These are phyloP conservation scores for Haemorhous mexicanus DNA, from an alignment of 2,113 vertebrate species.

Conservation along the genomic window DNA sequence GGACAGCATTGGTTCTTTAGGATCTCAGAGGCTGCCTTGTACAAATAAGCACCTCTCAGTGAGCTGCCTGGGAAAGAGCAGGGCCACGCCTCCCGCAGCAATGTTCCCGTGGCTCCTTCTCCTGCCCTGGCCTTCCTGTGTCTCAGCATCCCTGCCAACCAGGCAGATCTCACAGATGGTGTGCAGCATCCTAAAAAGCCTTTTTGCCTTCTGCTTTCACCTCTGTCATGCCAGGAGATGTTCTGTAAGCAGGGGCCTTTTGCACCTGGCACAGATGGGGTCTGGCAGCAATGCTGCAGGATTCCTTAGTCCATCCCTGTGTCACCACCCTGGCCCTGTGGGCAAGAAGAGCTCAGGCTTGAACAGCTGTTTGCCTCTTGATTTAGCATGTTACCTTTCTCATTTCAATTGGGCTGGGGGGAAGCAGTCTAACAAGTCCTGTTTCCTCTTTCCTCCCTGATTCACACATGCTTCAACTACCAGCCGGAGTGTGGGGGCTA, in stretches of 20 bases:
- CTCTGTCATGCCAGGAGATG: not conserved
- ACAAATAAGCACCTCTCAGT: constrained; percentile 54
- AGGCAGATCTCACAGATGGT: not conserved
- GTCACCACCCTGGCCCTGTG: not conserved
- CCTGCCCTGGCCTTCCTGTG: not conserved
- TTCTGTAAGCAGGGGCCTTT: not conserved
- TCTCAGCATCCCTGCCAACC: not conserved
- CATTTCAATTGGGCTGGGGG: not conserved
- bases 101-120: not conserved
- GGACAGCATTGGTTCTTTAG: constrained; percentile 19
- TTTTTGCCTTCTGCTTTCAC: not conserved
- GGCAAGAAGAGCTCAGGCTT: not conserved
- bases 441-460: not conserved
- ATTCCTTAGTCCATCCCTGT: not conserved
- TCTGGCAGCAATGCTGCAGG: not conserved
- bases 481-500: not conserved
- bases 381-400: not conserved
- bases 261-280: not conserved
- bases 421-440: not conserved
- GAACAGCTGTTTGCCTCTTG: not conserved
- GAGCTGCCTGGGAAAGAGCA: constrained; percentile 50
- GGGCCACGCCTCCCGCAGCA: not conserved
- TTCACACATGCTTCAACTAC: not conserved
- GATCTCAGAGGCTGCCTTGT: constrained; percentile 47
- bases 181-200: not conserved